A percentile compares a stretch with the other conserved stretches of the same genome.
Evolutionary conservation across 2,888 invertebrate species (phyloP).

Genomic region (Siphlonurus alternatus): DNA sequence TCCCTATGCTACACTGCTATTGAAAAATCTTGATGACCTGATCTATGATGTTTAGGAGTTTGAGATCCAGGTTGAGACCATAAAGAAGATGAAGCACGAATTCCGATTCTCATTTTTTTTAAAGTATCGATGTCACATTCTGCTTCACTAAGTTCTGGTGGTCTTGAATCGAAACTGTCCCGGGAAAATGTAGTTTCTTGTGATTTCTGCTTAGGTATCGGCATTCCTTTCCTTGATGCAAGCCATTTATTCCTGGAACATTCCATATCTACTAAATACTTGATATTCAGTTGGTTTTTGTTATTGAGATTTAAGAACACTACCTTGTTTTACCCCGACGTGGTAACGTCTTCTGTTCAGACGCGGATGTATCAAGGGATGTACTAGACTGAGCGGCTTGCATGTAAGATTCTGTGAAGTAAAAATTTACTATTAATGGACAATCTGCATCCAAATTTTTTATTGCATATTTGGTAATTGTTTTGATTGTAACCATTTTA

Average conservation of each 20-base stretch:
- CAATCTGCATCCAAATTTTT: no score
- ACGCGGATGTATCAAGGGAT: constrained; percentile 58
- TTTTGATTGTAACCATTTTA: no score
- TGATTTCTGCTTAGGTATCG: background rate
- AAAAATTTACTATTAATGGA: no score
- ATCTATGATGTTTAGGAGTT: background rate
- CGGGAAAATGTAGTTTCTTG: background rate
- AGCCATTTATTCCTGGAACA: background rate
- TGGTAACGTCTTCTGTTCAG: constrained; percentile 57
- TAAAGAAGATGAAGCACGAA: constrained; percentile 48
- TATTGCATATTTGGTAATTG: no score
- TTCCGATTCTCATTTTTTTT: constrained; percentile 51
- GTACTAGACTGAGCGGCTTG: constrained; percentile 60
- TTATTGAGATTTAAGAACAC: background rate
- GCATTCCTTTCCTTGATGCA: background rate
- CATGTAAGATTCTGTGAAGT: constrained; percentile 33
- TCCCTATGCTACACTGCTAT: constrained; percentile 52
- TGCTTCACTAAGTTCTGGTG: constrained; percentile 44
- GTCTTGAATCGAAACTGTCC: background rate
- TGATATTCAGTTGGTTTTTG: background rate
- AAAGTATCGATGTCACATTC: constrained; percentile 58
- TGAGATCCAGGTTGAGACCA: constrained; percentile 41
- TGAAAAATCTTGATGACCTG: constrained; percentile 39
- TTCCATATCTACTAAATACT: background rate
- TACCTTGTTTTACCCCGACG: constrained; percentile 52